Base-by-base conservation (phyloP, 2,797 vertebrate species). In the Cyprinella venusta region DNA sequence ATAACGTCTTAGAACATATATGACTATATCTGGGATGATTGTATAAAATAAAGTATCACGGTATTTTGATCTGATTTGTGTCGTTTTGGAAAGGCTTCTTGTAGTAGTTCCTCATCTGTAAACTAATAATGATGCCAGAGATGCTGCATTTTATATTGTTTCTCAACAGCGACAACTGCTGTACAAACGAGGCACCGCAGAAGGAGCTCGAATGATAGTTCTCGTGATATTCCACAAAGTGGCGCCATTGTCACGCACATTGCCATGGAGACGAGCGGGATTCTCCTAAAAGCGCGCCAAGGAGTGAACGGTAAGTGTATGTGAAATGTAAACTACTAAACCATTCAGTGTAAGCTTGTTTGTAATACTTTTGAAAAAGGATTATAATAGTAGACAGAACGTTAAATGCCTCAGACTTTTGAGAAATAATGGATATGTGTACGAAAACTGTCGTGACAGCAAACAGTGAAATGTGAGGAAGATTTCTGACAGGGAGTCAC, bases 161-260 rank as follows among this genome's bases (percentile, higher is more conserved):
- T 4, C 33, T 50, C 30, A 52, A 48, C 9, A 40, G 33, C 54
- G 82, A 38, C 82, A 79, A 45, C 79, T 59, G 69, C 82, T 30
- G 86, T 33, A 72, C 9, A 45, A 24, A 38, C 15, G 9, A 75
- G 9, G 54, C 54, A 70, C 6, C 59, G 26, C 40, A 67, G 30
- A 18, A 33, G 15, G 24, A 45, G 24, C 4, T 24, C 21, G 16
- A 65, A 8, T 2, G 8, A n/a, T 4, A 40, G 10, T 38, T 26
- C 8, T 24, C 7, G 36, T 3, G 6, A 63, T 9, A 3, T 16
- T 21, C 78, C 87, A 42, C 79, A 18, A 76, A 75, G 38, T 72
- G 87, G 85, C 61, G 74, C 38, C 70, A 65, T 64, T 82, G 63
- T 5, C 19, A 48, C 26, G 26, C 71, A 3, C 4, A 33, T 71